phyloP scores from a whole-genome alignment of 2,888 invertebrate genomes.

The Eupithecia pulchellata region DNA sequence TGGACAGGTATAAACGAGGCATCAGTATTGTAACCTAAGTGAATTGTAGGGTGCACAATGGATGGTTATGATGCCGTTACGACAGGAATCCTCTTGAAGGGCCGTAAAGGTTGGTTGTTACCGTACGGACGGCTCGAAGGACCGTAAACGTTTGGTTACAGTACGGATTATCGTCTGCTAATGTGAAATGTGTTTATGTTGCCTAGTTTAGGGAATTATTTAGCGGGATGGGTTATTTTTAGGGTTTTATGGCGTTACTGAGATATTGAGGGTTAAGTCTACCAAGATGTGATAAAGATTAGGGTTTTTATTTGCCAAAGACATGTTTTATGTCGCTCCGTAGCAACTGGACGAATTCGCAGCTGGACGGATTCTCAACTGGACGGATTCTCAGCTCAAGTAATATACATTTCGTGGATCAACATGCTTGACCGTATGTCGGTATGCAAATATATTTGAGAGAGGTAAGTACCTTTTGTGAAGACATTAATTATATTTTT shows the following conservation, averaged over 20 bases:
- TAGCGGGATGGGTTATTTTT: background rate
- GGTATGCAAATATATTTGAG: too few relatives aligned
- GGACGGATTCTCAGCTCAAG: too few relatives aligned
- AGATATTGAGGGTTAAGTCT: background rate
- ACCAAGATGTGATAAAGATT: too few relatives aligned
- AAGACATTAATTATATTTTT: too few relatives aligned
- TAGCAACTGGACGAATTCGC: too few relatives aligned
- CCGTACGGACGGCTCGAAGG: slow-evolving; percentile 22
- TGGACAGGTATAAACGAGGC: slow-evolving; percentile 15
- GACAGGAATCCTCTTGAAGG: slow-evolving; percentile 30
- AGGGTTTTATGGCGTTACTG: background rate
- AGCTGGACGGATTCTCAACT: too few relatives aligned
- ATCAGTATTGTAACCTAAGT: slow-evolving; percentile 41
- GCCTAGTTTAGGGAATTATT: background rate
- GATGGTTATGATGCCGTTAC: slow-evolving; percentile 41
- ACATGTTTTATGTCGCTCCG: too few relatives aligned
- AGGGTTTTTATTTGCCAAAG: too few relatives aligned
- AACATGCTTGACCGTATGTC: too few relatives aligned
- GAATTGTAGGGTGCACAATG: slow-evolving; percentile 39
- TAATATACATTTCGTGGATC: too few relatives aligned
- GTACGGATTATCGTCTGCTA: slow-evolving; percentile 18
- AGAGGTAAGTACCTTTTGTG: too few relatives aligned
- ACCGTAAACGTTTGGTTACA: slow-evolving; percentile 24
- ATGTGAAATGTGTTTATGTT: slow-evolving; percentile 15
- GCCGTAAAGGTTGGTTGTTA: slow-evolving; percentile 21